These are phyloP conservation scores for Abramis brama DNA, from an alignment of 2,113 vertebrate genomes.

Conservation along the genomic window DNA sequence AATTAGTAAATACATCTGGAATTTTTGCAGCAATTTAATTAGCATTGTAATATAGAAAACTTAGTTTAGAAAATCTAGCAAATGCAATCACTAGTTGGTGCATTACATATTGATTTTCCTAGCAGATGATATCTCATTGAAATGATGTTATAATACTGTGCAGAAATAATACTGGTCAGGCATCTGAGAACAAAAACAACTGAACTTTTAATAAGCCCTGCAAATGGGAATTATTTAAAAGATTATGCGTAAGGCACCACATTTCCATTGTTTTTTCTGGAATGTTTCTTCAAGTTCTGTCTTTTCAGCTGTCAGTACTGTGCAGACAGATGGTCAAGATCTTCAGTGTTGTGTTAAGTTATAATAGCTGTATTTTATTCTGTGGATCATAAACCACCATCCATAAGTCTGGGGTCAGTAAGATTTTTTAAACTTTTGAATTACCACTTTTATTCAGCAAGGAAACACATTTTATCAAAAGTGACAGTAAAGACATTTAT, in stretches of 20 bases:
- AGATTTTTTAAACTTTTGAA: background rate
- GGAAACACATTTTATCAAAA: background rate
- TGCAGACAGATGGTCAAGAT: constrained; percentile 1
- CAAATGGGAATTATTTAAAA: constrained; percentile 14
- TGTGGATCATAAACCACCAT: background rate
- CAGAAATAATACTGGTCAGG: background rate
- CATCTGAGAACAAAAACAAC: background rate
- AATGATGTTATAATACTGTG: background rate
- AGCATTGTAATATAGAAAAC: constrained; percentile 28
- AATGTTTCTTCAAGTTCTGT: background rate
- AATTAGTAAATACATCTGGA: constrained; percentile 47
- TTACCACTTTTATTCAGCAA: background rate
- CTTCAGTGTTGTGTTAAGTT: background rate
- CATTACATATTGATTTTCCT: background rate
- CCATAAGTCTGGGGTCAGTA: background rate
- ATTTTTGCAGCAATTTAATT: constrained; percentile 26
- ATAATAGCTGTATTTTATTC: background rate
- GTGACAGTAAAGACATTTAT: background rate
- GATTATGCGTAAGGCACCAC: background rate
- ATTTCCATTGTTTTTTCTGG: background rate
- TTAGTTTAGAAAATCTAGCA: background rate
- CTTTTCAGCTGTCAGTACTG: background rate
- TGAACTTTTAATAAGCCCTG: background rate
- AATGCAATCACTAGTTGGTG: background rate
- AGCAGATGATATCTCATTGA: background rate